Percentiles rank a stretch among this genome's conserved stretches.
These are phyloP conservation scores for Malaclemys terrapin DNA, from an alignment of 2,113 vertebrate genomes.

Conservation along the genomic window DNA sequence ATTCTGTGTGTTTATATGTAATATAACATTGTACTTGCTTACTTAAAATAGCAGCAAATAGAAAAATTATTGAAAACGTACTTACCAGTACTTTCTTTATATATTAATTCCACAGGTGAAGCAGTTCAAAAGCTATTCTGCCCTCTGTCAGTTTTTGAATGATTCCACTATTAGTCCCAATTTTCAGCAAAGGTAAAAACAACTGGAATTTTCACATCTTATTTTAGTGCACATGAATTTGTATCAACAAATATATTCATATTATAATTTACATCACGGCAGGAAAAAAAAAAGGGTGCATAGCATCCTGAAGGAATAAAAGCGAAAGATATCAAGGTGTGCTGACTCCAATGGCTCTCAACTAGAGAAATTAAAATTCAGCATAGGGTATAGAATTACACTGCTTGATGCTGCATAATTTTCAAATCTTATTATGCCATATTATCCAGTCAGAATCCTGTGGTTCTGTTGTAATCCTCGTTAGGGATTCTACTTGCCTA, in stretches of 20 bases:
- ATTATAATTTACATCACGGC: neutral
- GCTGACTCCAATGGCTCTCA: neutral
- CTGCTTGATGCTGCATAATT: neutral
- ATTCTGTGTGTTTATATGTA: neutral
- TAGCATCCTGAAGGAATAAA: neutral
- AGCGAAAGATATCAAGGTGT: constrained; percentile 14
- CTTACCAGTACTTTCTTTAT: constrained; percentile 8
- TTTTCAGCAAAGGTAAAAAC: constrained; percentile 19
- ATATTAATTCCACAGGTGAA: constrained; percentile 16
- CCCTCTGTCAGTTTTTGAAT: neutral
- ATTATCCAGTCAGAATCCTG: neutral
- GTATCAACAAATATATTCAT: neutral
- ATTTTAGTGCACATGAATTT: neutral
- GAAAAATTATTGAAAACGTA: constrained; percentile 25
- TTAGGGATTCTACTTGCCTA: neutral
- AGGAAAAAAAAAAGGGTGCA: neutral
- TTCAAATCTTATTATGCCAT: neutral
- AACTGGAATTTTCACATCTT: neutral
- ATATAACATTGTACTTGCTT: neutral
- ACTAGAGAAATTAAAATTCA: constrained; percentile 20
- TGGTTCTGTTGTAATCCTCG: constrained; percentile 16
- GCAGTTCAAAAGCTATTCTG: neutral
- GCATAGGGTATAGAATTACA: neutral
- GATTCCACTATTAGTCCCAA: neutral
- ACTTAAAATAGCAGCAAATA: neutral